Evolutionary conservation across 1,140 invertebrate species (phyloP), one percentile per base, ranked within the genome.

Genomic region (Hylyphantes graminicola): DNA sequence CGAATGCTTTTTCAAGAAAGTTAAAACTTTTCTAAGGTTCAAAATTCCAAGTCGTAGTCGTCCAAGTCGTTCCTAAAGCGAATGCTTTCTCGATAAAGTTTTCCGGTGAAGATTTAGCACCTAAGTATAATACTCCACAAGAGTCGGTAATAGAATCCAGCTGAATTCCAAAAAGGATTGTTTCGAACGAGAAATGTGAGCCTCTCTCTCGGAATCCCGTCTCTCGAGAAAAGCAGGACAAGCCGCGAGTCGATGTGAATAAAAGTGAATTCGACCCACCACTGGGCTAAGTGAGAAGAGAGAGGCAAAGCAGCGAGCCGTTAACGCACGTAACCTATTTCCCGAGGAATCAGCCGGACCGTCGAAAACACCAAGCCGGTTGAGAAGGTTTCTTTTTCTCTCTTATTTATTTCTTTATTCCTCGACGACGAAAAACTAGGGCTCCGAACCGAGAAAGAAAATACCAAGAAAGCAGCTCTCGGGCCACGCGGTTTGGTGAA

Each of bases 281-380:
- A 81, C 78, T 81, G 67, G 67, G 13, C 67, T 75, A 55, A 53
- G 76, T 13, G 63, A 64, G 78, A 72, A 35, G 67, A 81, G 78
- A 81, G 78, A 54, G 78, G 35, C 35, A 35, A 35, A 74, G 59
- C 59, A 82, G 17, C 79, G 55, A 81, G 67, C 79, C 79, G 79
- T 73, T 80, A 70, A 80, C 77, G 51, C 21, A 61, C 35, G 78
- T 81, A 82, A 82, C 80, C 80, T 82, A 82, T 82, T 82, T 82
- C 80, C 80, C 55, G 35, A 72, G 78, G 78, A 81, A 81, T 81
- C 78, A 72, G 78, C 78, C 72, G 78, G 78, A 81, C 78, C 64
- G 77, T 79, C 77, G 77, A 68, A 79, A 68, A 68, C 35, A 35
- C 35, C 59, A 64, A 74, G 80, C 80, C 80, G 70, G 67, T 72